Evolutionary conservation across 2,888 invertebrate species (phyloP).

Genomic region (Candidula unifasciata): DNA sequence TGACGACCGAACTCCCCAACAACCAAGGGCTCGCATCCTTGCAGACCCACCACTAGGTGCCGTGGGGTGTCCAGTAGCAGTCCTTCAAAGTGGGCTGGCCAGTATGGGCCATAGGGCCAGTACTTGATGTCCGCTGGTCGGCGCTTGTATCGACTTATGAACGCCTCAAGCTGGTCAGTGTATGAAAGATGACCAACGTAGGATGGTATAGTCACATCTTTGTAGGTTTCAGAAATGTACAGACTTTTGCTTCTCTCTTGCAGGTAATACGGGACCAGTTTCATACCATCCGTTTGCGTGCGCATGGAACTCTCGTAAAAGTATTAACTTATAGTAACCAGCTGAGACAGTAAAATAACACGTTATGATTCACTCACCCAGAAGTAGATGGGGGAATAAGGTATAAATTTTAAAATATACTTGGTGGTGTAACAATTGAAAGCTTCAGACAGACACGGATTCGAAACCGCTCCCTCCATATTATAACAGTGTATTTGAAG

Average conservation of each 20-base stretch:
- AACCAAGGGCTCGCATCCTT: slow-evolving; percentile 8
- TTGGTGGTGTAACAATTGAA: too few species aligned
- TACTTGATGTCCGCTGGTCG: slow-evolving; percentile 73
- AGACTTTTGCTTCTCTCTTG: not conserved
- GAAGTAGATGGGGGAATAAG: too few species aligned
- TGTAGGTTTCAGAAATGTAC: too few species aligned
- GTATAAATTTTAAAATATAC: too few species aligned
- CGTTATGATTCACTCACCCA: too few species aligned
- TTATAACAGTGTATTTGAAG: too few species aligned
- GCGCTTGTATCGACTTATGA: slow-evolving; percentile 69
- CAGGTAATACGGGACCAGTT: not conserved
- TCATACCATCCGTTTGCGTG: too few species aligned
- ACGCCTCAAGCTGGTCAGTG: slow-evolving; percentile 71
- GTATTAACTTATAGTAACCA: too few species aligned
- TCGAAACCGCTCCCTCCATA: too few species aligned
- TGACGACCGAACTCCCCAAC: slow-evolving; percentile 25
- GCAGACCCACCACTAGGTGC: slow-evolving; percentile 17
- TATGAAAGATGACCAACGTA: slow-evolving; percentile 56
- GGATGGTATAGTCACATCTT: not conserved
- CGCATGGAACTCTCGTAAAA: too few species aligned
- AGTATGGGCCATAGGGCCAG: slow-evolving; percentile 76
- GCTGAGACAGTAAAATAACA: too few species aligned
- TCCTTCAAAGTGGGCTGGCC: slow-evolving; percentile 69
- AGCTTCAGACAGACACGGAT: too few species aligned
- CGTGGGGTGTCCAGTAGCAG: slow-evolving; percentile 67